Base-by-base conservation (phyloP, 2,113 vertebrate genomes). In the Mobula hypostoma region DNA sequence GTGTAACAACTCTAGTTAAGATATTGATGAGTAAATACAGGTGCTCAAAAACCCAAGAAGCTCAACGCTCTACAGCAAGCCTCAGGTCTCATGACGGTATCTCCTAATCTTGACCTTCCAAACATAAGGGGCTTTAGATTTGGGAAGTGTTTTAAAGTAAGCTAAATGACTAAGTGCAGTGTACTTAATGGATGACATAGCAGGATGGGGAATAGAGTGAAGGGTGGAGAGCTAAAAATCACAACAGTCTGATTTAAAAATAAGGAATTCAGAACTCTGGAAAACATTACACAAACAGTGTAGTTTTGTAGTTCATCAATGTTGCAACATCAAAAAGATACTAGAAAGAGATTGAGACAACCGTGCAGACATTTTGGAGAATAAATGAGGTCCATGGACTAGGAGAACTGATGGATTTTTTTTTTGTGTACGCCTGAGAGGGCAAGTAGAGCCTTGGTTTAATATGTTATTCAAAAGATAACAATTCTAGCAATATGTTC, bases 371-470 rank as follows among this genome's bases (percentile, higher is more conserved):
- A 63, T 63, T 32, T 0, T 88, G 12, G n/a, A 27, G 24, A 27
- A 61, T 61, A 87, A 87, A 61, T 61, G 48, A 29, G 29, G 56
- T 29, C 56, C 11, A 29, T 24, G 8, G 2, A 58, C 85, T 7
- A 66, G 85, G 12, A n/a, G 83, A 88, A 88, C 82, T 88, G 24
- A 66, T 61, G 27, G 85, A 88, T 88, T 11, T 88, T 32, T 66
- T 63, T 48, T 48, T 48, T 48, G 17, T 29, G 36, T 32, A 63
- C 12, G 63, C 5, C 58, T n/a, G 85, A 88, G 14, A 32, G 58
- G 58, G 85, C 14, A 32, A 1, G 63, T 8, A 7, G 29, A 58
- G 12, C 29, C 85, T 63, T 29, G 7, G 58, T 32, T 32, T 88
- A 63, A 88, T 56, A 66, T 87, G 21, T 61, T 19, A n/a, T 87